Evolutionary conservation across 2,888 invertebrate genomes (phyloP), one percentile per base, ranked within the genome.

Genomic region (Nasonia oneida): DNA sequence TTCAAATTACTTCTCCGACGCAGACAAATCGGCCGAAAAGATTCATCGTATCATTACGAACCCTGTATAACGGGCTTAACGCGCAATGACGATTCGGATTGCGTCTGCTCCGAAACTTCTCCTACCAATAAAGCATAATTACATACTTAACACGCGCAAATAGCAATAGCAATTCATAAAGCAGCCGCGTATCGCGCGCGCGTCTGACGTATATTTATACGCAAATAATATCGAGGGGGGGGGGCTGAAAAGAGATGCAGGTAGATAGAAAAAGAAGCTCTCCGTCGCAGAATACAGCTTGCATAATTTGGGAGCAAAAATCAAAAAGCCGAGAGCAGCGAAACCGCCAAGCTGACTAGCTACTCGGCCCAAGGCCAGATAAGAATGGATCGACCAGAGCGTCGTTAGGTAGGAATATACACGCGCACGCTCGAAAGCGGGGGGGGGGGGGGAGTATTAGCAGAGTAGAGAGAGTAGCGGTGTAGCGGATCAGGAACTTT

Each of bases 371-470:
- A 90, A 92, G 92, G 92, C 91, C 89, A 91, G 91, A 92, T 90
- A 92, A 93, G 91, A 92, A 92, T 92, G 92, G 92, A 90, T 90
- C 90, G 83, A 88, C 83, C 75, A 81, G 75, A 61, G 67, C 39
- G 37, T 61, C 2, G 18, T n/a, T 61, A n/a, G 1, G 14, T 14
- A 23, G 61, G 12, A 3, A 12, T 29, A 23, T 29, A 14, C 67
- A 67, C 14, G n/a, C n/a, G 18, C n/a, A 18, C 18, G 53, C 18
- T 61, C 57, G 10, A 61, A n/a, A 0, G 61, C n/a, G 23, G 23
- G 23, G 23, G 23, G 23, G 23, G 23, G 8, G 10, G 23, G 23
- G 23, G 10, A 15, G 42, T 42, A 42, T 42, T 12, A 47, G 42
- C 12, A 47, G 10, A 29, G 29, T 29, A 23, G 23, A 23, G 1